Evolutionary conservation across 1,140 invertebrate species (phyloP).

Genomic region (Drosophila funebris): DNA sequence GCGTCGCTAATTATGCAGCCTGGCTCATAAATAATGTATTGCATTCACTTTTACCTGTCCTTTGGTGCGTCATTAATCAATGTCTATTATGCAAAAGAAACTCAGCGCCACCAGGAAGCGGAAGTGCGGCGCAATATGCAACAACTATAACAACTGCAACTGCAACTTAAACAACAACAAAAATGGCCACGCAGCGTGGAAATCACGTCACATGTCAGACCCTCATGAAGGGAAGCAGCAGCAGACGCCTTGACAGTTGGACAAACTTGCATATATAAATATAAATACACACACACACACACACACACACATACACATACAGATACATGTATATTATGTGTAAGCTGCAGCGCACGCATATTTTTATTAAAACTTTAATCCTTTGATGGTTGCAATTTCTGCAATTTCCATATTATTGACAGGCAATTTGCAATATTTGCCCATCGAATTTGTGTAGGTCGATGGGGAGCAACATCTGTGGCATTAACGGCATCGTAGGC

Average conservation of each 20-base stretch:
- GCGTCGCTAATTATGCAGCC: slow-evolving; percentile 65
- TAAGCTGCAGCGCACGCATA: not conserved
- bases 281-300: slow-evolving; percentile 15
- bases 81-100: slow-evolving; percentile 73
- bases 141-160: slow-evolving; percentile 22
- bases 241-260: slow-evolving; percentile 34
- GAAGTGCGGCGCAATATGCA: slow-evolving; percentile 62
- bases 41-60: slow-evolving; percentile 67
- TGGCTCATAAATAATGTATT: slow-evolving; percentile 57
- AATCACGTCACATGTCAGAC: slow-evolving; percentile 47
- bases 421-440: slow-evolving; percentile 56
- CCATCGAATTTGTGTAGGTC: slow-evolving; percentile 29
- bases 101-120: slow-evolving; percentile 55
- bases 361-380: slow-evolving; percentile 40
- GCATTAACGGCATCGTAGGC: not conserved
- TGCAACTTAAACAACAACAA: slow-evolving; percentile 1
- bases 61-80: slow-evolving; percentile 67
- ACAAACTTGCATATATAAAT: slow-evolving; percentile 30
- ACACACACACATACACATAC: not conserved
- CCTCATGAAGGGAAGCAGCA: not conserved
- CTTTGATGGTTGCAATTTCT: slow-evolving; percentile 42
- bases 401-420: slow-evolving; percentile 59
- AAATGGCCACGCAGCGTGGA: slow-evolving; percentile 47
- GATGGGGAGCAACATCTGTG: not conserved
- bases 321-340: too few species aligned